phyloP scores from a whole-genome alignment of 1,140 invertebrate genomes.

The Pachypeltis micranthus region DNA sequence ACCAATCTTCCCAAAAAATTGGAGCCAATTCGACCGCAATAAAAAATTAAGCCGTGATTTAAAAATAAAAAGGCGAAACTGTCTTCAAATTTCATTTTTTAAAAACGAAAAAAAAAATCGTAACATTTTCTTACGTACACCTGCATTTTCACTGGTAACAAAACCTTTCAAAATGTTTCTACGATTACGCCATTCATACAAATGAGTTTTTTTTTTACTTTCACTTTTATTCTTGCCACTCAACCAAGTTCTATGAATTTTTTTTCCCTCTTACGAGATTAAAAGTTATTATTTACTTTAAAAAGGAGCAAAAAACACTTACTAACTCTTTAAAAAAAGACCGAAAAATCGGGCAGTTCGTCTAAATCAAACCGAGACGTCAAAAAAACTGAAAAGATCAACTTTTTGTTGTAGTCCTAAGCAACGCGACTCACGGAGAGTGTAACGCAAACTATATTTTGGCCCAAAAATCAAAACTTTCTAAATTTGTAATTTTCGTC shows the following conservation, averaged over 20 bases:
- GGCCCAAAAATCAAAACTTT: no score
- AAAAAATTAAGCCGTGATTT: no score
- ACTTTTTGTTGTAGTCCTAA: no score
- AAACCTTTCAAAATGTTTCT: constrained; percentile 12
- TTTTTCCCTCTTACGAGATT: neutral
- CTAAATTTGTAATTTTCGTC: no score
- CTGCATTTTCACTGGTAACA: constrained; percentile 20
- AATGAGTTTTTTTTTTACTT: constrained; percentile 12
- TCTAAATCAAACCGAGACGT: no score
- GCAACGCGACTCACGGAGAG: no score
- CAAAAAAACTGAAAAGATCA: no score
- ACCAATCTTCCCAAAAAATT: neutral
- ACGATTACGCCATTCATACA: neutral
- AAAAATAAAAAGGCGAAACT: neutral
- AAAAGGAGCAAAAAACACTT: neutral
- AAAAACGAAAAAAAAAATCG: no score
- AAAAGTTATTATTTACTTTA: neutral
- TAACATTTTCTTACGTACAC: constrained; percentile 14
- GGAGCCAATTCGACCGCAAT: no score
- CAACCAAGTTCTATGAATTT: neutral
- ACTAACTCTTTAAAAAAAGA: neutral
- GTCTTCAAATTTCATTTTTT: no score
- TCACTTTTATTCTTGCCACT: constrained; percentile 6
- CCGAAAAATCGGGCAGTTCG: neutral
- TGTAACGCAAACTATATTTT: no score